These are phyloP conservation scores for Zosterops pallidus DNA, from an alignment of 2,113 vertebrate species.

Conservation along the genomic window DNA sequence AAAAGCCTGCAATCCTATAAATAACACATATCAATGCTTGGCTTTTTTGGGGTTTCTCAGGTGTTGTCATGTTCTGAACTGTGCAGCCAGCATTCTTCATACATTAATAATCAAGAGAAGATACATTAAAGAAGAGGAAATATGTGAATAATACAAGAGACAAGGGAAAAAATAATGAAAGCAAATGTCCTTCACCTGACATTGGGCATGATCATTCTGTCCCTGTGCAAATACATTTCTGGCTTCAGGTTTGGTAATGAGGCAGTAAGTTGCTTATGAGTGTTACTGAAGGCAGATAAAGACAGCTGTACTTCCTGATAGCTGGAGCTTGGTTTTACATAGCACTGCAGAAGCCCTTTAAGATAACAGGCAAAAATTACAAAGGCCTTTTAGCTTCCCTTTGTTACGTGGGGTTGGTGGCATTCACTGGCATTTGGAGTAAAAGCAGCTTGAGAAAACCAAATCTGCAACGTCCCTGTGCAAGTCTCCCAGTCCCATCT, in stretches of 20 bases:
- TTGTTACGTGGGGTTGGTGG: neutral
- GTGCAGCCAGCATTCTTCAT: conserved; percentile 54
- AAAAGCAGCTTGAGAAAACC: neutral
- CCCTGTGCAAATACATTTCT: conserved; percentile 32
- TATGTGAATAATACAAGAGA: conserved; percentile 66
- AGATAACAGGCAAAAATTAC: neutral
- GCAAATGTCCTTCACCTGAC: conserved; percentile 40
- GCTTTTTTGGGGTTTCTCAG: conserved; percentile 56
- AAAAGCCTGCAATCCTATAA: conserved; percentile 39
- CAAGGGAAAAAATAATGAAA: conserved; percentile 58
- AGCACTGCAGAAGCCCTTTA: neutral
- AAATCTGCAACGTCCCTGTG: neutral
- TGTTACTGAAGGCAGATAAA: neutral
- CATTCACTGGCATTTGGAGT: neutral
- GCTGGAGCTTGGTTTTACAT: neutral
- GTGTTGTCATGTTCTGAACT: conserved; percentile 58
- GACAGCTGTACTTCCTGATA: neutral
- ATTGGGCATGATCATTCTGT: conserved; percentile 34
- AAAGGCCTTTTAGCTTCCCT: neutral
- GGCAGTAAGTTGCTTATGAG: neutral
- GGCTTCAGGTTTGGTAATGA: conserved; percentile 17
- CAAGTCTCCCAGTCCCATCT: neutral
- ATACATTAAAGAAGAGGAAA: conserved; percentile 60
- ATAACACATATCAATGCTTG: conserved; percentile 43
- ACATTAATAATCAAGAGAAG: conserved; percentile 62